These are phyloP conservation scores for Hemaris fuciformis DNA, from an alignment of 2,888 invertebrate genomes.

Conservation along the genomic window DNA sequence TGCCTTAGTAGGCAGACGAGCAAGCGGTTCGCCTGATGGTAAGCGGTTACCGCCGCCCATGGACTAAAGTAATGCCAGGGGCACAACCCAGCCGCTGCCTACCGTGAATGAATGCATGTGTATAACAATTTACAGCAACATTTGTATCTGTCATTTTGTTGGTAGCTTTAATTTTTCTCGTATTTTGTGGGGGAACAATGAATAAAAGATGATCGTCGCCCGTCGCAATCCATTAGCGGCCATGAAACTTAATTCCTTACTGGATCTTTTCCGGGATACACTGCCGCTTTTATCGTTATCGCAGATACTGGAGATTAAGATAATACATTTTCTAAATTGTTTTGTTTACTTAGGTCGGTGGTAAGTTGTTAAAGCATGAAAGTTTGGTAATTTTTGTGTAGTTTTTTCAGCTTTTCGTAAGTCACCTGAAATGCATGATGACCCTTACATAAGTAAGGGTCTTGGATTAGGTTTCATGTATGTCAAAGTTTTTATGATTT, in stretches of 20 bases:
- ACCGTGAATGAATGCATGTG: no score
- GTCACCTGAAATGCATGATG: no score
- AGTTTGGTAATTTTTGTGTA: no score
- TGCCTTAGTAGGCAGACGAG: no score
- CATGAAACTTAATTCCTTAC: not conserved
- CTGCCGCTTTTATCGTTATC: not conserved
- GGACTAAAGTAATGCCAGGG: no score
- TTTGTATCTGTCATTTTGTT: not conserved
- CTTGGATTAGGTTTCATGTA: no score
- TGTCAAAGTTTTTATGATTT: no score
- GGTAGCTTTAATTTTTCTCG: not conserved
- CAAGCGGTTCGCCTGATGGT: no score
- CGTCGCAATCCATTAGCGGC: not conserved
- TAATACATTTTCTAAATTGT: not conserved
- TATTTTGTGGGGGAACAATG: not conserved
- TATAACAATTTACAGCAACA: not conserved
- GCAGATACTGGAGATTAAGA: not conserved
- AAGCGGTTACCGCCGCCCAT: no score
- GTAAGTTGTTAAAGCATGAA: not conserved
- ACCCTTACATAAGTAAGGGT: no score
- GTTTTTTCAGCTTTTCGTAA: no score
- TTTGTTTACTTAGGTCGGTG: not conserved
- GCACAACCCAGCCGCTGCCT: no score
- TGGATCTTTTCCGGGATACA: not conserved
- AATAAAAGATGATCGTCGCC: slow-evolving; percentile 3